Base-by-base conservation (phyloP, 2,113 vertebrate genomes). In the Tragelaphus imberbis region DNA sequence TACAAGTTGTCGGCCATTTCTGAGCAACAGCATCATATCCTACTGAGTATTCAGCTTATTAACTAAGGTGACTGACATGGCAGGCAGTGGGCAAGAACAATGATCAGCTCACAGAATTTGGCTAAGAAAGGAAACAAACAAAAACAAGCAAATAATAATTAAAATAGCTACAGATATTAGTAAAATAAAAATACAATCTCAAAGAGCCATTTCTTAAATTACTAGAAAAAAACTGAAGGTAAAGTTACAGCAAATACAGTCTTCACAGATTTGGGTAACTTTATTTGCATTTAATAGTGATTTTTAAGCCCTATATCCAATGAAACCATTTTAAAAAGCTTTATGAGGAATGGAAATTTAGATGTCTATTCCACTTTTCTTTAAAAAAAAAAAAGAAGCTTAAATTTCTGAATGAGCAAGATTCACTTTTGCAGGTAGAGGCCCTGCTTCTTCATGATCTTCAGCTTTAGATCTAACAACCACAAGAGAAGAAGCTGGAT, bases 381-480 rank as follows among this genome's bases (percentile, higher is more conserved):
- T 98, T 0, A 33, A 96, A 95, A 96, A 96, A 96, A 93, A 59
- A 75, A 68, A 79, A 36, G 7, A 44, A 95, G 8, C 97, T 98
- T 98, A 99, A 97, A 99, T 99, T 97, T 99, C 95, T 33, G 99
- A 99, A 87, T 99, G 99, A 98, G 99, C 98, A 97, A 99, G 99
- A 98, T 99, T 99, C 93, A 99, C 99, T 99, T 99, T 99, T 98
- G 99, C 97, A 88, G 99, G 99, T 59, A 99, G 99, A 5, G 99
- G 99, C 95, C 99, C 99, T 3, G 99, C 99, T 98, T 99, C 99
- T 96, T 99, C 99, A 2, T 98, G 97, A 25, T 99, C 99, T 91
- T 99, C 99, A 95, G 99, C 86, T 95, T 98, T 98, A 96, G 98
- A 99, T 96, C 99, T 99, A 97, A 99, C 98, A 95, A 99, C 98